Evolutionary conservation across 1,140 invertebrate species (phyloP).

Genomic region (Dendrolimus kikuchii): DNA sequence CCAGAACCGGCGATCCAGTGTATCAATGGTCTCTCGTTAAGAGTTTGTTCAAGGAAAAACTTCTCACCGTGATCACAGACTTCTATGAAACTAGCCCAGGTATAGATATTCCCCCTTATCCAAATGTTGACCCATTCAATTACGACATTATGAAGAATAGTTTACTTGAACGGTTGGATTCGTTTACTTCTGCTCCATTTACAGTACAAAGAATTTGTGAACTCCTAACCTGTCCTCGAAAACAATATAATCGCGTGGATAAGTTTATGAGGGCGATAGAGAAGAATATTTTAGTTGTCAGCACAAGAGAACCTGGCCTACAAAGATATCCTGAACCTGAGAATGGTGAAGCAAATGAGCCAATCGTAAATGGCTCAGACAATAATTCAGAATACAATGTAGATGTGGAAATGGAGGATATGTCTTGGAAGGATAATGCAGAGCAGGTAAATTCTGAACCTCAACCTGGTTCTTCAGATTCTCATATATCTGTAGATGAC

Average conservation of each 20-base stretch:
- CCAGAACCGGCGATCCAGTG: slow-evolving; percentile 94
- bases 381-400: slow-evolving; percentile 77
- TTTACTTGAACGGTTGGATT: slow-evolving; percentile 87
- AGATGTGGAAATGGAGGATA: slow-evolving; percentile 80
- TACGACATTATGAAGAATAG: slow-evolving; percentile 91
- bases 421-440: slow-evolving; percentile 71
- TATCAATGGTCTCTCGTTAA: slow-evolving; percentile 94
- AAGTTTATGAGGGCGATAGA: slow-evolving; percentile 97
- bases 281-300: slow-evolving; percentile 95
- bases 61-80: slow-evolving; percentile 88
- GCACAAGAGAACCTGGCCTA: slow-evolving; percentile 90
- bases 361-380: slow-evolving; percentile 73
- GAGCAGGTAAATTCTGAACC: slow-evolving; percentile 42
- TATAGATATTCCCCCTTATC: slow-evolving; percentile 83
- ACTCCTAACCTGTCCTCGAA: slow-evolving; percentile 89
- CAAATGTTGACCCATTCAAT: slow-evolving; percentile 93
- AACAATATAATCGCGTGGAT: slow-evolving; percentile 95
- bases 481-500: slow-evolving; percentile 53
- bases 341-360: slow-evolving; percentile 77
- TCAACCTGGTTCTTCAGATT: slow-evolving; percentile 58
- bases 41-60: slow-evolving; percentile 89
- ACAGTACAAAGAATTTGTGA: slow-evolving; percentile 97
- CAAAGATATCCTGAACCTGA: slow-evolving; percentile 75
- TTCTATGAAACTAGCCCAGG: slow-evolving; percentile 87
- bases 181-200: slow-evolving; percentile 92